Evolutionary conservation across 2,888 invertebrate species (phyloP).

Genomic region (Anthophora plumipes): DNA sequence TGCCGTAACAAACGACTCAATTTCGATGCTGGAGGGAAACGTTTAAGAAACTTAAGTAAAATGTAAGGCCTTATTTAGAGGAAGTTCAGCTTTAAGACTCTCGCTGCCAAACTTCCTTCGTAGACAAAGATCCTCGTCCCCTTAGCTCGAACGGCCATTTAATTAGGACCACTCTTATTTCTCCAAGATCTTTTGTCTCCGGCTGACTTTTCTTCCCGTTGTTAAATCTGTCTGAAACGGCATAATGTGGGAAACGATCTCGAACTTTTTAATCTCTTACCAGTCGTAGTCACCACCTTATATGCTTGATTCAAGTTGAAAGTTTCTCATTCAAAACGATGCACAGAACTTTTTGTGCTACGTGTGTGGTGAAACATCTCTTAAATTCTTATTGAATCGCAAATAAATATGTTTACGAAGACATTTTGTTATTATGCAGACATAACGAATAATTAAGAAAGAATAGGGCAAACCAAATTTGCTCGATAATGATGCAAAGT

Average conservation of each 20-base stretch:
- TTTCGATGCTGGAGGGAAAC: slow-evolving; percentile 15
- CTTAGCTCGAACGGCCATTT: slow-evolving; percentile 74
- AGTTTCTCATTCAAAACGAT: slow-evolving; percentile 10
- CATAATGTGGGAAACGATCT: slow-evolving; percentile 63
- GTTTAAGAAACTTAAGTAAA: slow-evolving; percentile 47
- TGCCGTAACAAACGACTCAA: slow-evolving; percentile 13
- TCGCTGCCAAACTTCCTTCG: slow-evolving; percentile 57
- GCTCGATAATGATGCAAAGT: too few species aligned
- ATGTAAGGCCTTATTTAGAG: slow-evolving; percentile 55
- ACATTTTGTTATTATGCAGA: too few species aligned
- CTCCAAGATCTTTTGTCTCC: slow-evolving; percentile 74
- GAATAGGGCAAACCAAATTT: too few species aligned
- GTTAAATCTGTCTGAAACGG: slow-evolving; percentile 64
- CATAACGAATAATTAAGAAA: too few species aligned
- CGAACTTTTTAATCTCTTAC: slow-evolving; percentile 77
- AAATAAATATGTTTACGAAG: too few species aligned
- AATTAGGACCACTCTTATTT: slow-evolving; percentile 80
- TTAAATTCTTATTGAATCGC: too few species aligned
- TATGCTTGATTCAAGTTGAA: slow-evolving; percentile 20
- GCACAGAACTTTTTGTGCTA: background rate
- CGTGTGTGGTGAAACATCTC: too few species aligned
- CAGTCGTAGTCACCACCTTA: slow-evolving; percentile 49
- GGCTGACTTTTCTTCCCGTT: slow-evolving; percentile 67
- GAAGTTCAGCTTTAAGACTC: slow-evolving; percentile 73
- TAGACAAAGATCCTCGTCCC: slow-evolving; percentile 65